Conservation (phyloP, 2,888 invertebrate species). For the Cataglyphis livida region DNA sequence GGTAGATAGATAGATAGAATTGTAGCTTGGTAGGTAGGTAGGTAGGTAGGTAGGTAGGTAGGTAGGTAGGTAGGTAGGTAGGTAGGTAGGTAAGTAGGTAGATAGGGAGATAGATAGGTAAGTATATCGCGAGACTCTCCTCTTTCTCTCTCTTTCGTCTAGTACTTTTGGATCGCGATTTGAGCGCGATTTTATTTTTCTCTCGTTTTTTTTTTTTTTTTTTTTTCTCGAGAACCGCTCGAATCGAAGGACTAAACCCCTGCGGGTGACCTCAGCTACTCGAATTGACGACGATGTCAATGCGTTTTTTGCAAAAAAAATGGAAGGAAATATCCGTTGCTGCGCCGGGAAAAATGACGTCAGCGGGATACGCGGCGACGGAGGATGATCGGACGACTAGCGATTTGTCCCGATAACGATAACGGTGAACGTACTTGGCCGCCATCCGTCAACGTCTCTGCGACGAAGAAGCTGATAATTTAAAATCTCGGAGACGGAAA, state of each 20-base stretch:
- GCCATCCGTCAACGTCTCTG: slow-evolving; percentile 42
- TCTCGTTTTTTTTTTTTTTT: not conserved
- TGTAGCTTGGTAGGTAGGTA: not conserved
- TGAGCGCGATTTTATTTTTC: not conserved
- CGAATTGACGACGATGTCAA: slow-evolving; percentile 18
- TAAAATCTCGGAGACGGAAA: not conserved
- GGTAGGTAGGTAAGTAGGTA: slow-evolving; percentile 19
- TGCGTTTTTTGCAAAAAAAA: slow-evolving; percentile 30
- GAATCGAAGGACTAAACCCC: slow-evolving; percentile 49
- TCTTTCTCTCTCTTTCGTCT: not conserved
- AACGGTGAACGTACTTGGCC: slow-evolving; percentile 20
- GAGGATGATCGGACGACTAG: slow-evolving; percentile 31
- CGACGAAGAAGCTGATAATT: slow-evolving; percentile 44
- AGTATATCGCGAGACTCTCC: slow-evolving; percentile 38
- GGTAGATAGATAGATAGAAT: not conserved
- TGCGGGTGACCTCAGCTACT: slow-evolving; percentile 34
- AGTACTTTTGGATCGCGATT: not conserved
- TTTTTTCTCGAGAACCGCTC: slow-evolving; percentile 23
- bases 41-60: too few relatives aligned
- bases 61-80: slow-evolving; percentile 1
- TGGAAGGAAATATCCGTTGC: slow-evolving; percentile 38
- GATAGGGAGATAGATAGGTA: slow-evolving; percentile 7
- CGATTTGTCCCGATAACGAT: slow-evolving; percentile 52
- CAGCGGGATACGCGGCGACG: not conserved
- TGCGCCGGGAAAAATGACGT: slow-evolving; percentile 29